Base-by-base conservation (phyloP, 2,113 vertebrate genomes). In the Triplophysa siluroides region DNA sequence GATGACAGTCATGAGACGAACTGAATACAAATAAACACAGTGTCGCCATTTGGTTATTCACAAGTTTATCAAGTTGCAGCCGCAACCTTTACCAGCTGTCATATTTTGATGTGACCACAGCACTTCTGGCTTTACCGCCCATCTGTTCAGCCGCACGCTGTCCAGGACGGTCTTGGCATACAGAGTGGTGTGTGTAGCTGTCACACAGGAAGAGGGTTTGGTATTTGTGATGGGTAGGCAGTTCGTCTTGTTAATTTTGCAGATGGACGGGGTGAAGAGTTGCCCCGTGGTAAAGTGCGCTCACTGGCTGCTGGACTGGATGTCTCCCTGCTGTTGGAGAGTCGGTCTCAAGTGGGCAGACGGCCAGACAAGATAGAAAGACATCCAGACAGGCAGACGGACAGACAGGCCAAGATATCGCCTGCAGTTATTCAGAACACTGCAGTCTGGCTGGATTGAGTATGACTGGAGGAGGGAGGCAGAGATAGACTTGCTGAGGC, bases 381-480 rank as follows among this genome's bases (percentile, higher is more conserved):
- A 77, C 79, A 76, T 23, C 29, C 58, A 47, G 76, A 29, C 29
- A 29, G 29, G 14, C 24, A 78, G 47, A 50, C 9, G 45, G 78
- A 67, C 71, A 60, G 81, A 83, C 63, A 77, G 65, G 69, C 68
- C 64, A 52, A 38, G 72, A 81, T 84, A 84, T 81, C 13, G 82
- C 83, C 87, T 82, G 76, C 78, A 86, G 87, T 81, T 82, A 81
- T 83, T 33, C 79, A 68, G 43, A 78, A 45, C 72, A 80, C 65
- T 29, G 71, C 80, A 84, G 82, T 77, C 78, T 70, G 76, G 79
- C 74, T 78, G 81, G 69, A 79, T 41, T 71, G 72, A 72, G 80
- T 79, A 84, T 88, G 84, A 72, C 87, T 86, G 62, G 78, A 86
- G 85, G 87, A 85, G 50, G 83, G 62, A 62, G 47, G 63, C 26